phyloP scores from a whole-genome alignment of 2,797 vertebrate species.

The Sebastiscus tertius region DNA sequence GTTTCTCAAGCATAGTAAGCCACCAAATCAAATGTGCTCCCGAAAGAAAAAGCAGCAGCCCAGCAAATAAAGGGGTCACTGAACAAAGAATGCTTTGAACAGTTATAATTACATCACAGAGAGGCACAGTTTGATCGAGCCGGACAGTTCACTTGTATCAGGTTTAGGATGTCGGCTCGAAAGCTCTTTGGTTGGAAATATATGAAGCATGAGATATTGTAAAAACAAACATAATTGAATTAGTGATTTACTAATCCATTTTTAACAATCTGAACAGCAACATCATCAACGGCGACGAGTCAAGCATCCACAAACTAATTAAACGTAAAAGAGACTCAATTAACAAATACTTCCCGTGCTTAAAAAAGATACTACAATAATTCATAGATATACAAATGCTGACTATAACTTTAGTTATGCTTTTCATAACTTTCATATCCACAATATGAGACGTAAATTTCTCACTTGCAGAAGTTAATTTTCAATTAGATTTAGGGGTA shows the following conservation, averaged over 20 bases:
- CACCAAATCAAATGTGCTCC: constrained; percentile 71
- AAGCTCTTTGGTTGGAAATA: constrained; percentile 39
- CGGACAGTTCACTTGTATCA: constrained; percentile 71
- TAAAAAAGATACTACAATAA: not conserved
- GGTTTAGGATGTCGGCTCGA: constrained; percentile 52
- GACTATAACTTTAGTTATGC: not conserved
- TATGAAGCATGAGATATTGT: constrained; percentile 29
- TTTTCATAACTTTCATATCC: not conserved
- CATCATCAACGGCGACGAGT: not conserved
- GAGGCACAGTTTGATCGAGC: constrained; percentile 63
- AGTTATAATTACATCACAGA: constrained; percentile 77
- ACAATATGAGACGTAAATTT: not conserved
- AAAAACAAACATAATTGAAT: constrained; percentile 45
- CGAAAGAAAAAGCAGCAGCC: constrained; percentile 53
- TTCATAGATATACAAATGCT: not conserved
- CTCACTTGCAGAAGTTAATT: too few species aligned
- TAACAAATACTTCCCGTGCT: not conserved
- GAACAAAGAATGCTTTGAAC: constrained; percentile 88
- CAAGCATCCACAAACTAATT: not conserved
- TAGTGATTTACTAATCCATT: constrained; percentile 29
- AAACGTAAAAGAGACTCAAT: not conserved
- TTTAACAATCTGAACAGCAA: constrained; percentile 35
- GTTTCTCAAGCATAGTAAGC: constrained; percentile 66
- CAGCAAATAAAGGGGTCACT: constrained; percentile 75
- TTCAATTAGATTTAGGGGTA: not conserved